These are phyloP conservation scores for Anastrepha ludens DNA, from an alignment of 1,140 invertebrate genomes.

Conservation along the genomic window DNA sequence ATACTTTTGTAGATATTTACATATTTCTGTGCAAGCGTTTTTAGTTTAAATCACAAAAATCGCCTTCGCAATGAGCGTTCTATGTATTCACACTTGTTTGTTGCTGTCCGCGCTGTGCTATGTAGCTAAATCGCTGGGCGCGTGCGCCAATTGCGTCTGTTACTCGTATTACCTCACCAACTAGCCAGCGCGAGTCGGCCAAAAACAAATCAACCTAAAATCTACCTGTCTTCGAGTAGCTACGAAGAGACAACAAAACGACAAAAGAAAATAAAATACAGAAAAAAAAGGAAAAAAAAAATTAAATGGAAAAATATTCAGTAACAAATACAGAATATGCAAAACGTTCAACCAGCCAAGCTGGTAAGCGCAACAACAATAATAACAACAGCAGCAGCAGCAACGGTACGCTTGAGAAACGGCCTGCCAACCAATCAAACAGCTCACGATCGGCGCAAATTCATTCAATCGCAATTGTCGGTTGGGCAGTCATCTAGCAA, in stretches of 20 bases:
- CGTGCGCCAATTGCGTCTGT: neutral
- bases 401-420: neutral
- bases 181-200: neutral
- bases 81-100: neutral
- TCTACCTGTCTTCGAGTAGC: neutral
- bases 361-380: neutral
- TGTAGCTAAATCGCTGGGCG: neutral
- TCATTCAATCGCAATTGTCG: neutral
- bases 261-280: neutral
- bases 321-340: conserved; percentile 39
- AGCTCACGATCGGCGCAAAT: conserved; percentile 21
- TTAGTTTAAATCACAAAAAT: neutral
- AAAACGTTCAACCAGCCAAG: neutral
- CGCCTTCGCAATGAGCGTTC: neutral
- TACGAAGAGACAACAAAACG: neutral
- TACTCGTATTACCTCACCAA: neutral
- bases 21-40: neutral
- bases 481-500: neutral
- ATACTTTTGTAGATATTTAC: neutral
- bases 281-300: neutral
- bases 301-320: conserved; percentile 5
- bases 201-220: neutral
- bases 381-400: neutral
- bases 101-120: neutral
- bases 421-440: neutral